Conservation (phyloP, 2,113 vertebrate species). For the Hydrolagus affinis region DNA sequence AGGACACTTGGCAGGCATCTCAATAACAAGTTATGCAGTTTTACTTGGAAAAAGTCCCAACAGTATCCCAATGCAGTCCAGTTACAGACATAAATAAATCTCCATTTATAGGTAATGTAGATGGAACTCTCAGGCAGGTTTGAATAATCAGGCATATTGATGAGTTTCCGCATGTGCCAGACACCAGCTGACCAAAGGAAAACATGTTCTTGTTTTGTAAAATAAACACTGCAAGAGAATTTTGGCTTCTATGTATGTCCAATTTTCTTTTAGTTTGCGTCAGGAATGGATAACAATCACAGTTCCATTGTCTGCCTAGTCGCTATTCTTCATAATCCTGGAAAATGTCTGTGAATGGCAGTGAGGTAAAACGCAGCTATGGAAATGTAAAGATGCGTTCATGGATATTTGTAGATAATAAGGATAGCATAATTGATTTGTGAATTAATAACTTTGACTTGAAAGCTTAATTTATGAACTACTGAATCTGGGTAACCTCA, state of each 20-base stretch:
- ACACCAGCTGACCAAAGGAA: too few relatives aligned
- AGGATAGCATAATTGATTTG: background rate
- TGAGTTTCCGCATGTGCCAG: too few relatives aligned
- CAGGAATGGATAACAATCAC: background rate
- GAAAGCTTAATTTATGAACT: background rate
- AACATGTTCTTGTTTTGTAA: background rate
- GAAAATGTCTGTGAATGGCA: background rate
- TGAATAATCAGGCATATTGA: too few relatives aligned
- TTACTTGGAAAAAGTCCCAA: too few relatives aligned
- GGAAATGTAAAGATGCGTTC: background rate
- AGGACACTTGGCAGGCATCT: too few relatives aligned
- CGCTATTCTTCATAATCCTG: background rate
- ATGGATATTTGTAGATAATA: background rate
- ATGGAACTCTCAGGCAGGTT: too few relatives aligned
- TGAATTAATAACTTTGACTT: background rate
- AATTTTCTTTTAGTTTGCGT: background rate
- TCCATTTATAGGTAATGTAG: too few relatives aligned
- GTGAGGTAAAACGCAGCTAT: background rate
- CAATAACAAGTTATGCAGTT: too few relatives aligned
- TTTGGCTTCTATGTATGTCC: background rate
- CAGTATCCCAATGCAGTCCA: too few relatives aligned
- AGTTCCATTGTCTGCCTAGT: background rate
- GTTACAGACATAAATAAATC: too few relatives aligned
- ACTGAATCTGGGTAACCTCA: background rate
- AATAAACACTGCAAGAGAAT: background rate